These are phyloP conservation scores for Formicarius rufipectus DNA, from an alignment of 2,113 vertebrate species.

Conservation along the genomic window DNA sequence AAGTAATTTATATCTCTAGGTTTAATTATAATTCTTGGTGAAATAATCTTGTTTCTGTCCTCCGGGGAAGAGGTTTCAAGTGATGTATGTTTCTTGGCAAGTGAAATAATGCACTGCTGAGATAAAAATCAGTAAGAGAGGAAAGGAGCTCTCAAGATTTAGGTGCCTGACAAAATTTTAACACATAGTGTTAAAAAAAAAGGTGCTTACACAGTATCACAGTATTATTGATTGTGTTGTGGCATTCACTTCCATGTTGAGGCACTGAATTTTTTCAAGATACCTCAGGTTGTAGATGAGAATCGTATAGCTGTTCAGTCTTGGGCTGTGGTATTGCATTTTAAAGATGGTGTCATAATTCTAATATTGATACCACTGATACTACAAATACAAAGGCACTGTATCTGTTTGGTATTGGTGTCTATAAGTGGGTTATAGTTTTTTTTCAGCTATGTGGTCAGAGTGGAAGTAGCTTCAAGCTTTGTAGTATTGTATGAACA, in stretches of 20 bases:
- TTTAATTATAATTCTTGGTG: conserved; percentile 53
- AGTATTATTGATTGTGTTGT: background rate
- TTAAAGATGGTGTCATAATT: background rate
- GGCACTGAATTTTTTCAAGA: background rate
- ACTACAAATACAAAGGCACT: background rate
- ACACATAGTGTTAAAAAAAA: background rate
- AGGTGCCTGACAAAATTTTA: background rate
- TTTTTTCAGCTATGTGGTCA: background rate
- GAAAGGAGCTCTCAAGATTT: background rate
- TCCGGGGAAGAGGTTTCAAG: conserved; percentile 23
- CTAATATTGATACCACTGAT: background rate
- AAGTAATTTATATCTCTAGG: conserved; percentile 44
- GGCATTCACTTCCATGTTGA: background rate
- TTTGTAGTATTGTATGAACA: background rate
- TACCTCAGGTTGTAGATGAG: background rate
- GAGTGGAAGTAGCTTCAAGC: background rate
- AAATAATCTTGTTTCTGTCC: conserved; percentile 33
- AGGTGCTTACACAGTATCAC: background rate
- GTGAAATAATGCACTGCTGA: conserved; percentile 18
- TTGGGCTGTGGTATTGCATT: background rate
- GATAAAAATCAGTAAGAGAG: conserved; percentile 43
- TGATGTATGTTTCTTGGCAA: conserved; percentile 25
- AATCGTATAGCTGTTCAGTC: background rate
- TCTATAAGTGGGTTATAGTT: background rate
- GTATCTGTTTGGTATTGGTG: background rate